Base-by-base conservation (phyloP, 2,888 invertebrate genomes). In the Thereva unica region DNA sequence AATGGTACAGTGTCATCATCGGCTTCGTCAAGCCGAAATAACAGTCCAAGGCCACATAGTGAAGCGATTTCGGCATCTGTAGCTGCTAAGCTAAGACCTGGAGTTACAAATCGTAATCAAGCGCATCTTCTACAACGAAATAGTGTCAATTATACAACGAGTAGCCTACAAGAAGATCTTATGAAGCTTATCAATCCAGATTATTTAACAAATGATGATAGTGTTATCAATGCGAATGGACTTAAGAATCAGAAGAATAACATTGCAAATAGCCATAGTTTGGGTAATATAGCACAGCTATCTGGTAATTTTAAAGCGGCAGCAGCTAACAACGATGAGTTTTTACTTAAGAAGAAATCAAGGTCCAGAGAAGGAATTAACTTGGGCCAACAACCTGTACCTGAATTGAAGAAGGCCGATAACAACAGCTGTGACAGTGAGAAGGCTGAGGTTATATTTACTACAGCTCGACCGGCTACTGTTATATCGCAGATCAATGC, bases 151-250 rank as follows among this genome's bases (percentile, higher is more conserved):
- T 73, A 71, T 23, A 70, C 75, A 7, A 65, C 65, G n/a, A 75
- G 73, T 40, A 89, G 88, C 34, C 82, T 90, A 38, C 89, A 94
- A 82, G 93, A 95, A 78, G 95, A 95, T 77, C 82, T 93, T 34
- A 89, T 94, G 84, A 88, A 92, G 55, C 83, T 95, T 37, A 95
- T 95, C 75, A 91, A 92, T 80, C 93, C 92, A 0, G 93, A 93
- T 74, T 84, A 83, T 73, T 82, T 83, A 65, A 81, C 83, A 5
- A 70, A 68, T 63, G 77, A 79, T 35, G 74, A 75, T 6, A 81
- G 70, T 52, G 5, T 66, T 2, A 65, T 57, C 34, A 66, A 69
- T 37, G 12, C 66, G 34, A 61, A 71, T 57, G 57, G 61, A 40
- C 67, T 59, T 10, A 71, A 72, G 68, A 54, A 67, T 23, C 69